A percentile compares a stretch with the other conserved stretches of the same genome.
These are phyloP conservation scores for Premnoplex brunnescens DNA, from an alignment of 2,797 vertebrate genomes.

Conservation along the genomic window DNA sequence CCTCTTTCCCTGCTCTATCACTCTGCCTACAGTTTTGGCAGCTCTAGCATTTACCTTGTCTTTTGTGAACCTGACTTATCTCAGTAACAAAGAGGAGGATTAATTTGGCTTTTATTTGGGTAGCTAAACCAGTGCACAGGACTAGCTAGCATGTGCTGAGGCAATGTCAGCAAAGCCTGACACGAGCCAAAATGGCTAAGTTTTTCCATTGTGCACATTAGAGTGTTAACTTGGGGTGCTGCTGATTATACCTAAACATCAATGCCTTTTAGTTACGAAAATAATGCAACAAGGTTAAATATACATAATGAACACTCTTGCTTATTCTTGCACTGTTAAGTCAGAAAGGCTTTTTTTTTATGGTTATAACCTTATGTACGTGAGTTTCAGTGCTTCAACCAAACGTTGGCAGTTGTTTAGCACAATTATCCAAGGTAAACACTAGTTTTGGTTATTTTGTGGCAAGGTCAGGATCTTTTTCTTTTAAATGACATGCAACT, in stretches of 20 bases:
- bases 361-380: neutral
- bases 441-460: neutral
- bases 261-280: constrained; percentile 35
- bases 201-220: neutral
- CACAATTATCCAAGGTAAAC: neutral
- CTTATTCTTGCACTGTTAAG: constrained; percentile 3
- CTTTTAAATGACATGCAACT: neutral
- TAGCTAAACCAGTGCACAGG: neutral
- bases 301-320: neutral
- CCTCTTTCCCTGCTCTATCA: neutral
- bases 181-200: neutral
- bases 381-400: neutral
- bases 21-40: neutral
- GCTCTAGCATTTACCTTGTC: neutral
- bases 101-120: neutral
- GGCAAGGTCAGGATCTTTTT: neutral
- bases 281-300: neutral
- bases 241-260: neutral
- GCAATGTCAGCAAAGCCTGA: neutral
- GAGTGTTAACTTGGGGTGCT: neutral
- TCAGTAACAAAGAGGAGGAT: neutral
- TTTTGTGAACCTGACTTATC: neutral
- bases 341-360: neutral
- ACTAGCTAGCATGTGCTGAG: neutral
- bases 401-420: neutral